Evolutionary conservation across 2,113 vertebrate genomes (phyloP), one percentile per base, ranked within the genome.

Genomic region (Muntiacus muntjak): DNA sequence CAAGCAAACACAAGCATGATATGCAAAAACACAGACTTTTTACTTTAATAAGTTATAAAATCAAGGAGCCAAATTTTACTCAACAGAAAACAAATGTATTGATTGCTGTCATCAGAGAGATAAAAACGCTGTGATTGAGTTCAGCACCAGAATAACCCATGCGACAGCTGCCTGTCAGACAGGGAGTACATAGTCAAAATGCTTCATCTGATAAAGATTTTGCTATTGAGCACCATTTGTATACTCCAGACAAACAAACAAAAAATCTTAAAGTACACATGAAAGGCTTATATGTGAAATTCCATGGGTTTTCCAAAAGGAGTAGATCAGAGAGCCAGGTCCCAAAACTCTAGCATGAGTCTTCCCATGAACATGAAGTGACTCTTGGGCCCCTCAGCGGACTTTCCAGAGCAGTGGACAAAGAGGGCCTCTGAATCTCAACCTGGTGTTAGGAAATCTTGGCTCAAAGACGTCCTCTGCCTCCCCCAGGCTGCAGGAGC

Each of bases 41-140:
- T 98, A 98, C 98, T 99, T 99, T 99, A 99, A 99, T 99, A 99
- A 99, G 99, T 99, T 99, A 99, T 99, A 98, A 99, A 99, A 99
- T 99, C 99, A 99, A 99, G 98, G 98, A 96, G 98, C 99, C 98
- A 99, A 98, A 99, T 98, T 99, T 99, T 99, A 99, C 99, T 94
- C 98, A 99, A 99, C 99, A 99, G 98, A 98, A 98, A 98, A 86
- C 86, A 98, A 98, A 98, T 92, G 95, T 98, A 97, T 98, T 97
- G 97, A 97, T 98, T 98, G 98, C 98, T 98, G 97, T 98, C 98
- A 98, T 97, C 98, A 98, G 98, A 98, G 98, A 99, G 98, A 98
- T 93, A 98, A 64, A 64, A 89, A 92, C 47, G 93, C 91, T 82
- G 79, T 82, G 50, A 52, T 33, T 58, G 96, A 85, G 64, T 94